Conservation (phyloP, 1,140 invertebrate genomes). For the Pogonomyrmex barbatus region DNA sequence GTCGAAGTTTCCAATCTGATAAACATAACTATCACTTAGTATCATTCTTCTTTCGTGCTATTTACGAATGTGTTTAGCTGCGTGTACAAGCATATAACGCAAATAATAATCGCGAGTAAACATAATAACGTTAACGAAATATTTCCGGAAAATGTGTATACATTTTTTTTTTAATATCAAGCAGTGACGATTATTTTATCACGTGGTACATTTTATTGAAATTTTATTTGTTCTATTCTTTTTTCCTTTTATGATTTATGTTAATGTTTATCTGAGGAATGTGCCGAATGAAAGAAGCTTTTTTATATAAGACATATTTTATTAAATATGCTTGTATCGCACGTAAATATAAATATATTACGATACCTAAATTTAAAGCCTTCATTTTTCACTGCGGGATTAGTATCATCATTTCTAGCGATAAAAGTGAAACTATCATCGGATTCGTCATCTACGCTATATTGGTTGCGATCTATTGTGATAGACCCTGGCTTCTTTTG, state of each 20-base stretch:
- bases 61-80: background rate
- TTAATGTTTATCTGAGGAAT: background rate
- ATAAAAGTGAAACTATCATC: conserved; percentile 72
- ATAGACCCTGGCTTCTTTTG: conserved; percentile 72
- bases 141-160: background rate
- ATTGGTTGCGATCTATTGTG: conserved; percentile 77
- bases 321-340: background rate
- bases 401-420: conserved; percentile 68
- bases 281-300: background rate
- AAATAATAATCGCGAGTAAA: background rate
- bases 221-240: background rate
- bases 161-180: background rate
- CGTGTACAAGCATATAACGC: background rate
- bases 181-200: background rate
- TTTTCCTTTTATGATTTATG: background rate
- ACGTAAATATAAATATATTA: background rate
- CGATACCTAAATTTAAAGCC: conserved; percentile 78
- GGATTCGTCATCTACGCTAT: conserved; percentile 73
- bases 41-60: background rate
- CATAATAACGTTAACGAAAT: background rate
- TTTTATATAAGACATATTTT: background rate
- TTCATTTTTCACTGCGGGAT: conserved; percentile 76
- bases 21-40: background rate
- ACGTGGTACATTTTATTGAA: background rate
- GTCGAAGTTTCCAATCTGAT: conserved; percentile 72